phyloP scores from a whole-genome alignment of 2,888 invertebrate species.

The Andrena dorsata region DNA sequence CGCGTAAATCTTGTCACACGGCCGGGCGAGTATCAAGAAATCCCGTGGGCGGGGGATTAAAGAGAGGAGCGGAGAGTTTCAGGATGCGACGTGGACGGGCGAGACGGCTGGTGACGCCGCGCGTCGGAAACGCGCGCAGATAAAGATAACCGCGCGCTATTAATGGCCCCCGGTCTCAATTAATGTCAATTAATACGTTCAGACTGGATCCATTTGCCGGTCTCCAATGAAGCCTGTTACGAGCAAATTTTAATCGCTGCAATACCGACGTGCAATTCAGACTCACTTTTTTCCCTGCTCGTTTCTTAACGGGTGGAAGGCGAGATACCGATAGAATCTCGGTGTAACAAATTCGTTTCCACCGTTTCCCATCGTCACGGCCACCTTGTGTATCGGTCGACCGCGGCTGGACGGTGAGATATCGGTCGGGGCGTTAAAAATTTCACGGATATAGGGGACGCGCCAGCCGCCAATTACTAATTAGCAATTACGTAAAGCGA shows the following conservation, averaged over 20 bases:
- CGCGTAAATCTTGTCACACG: slow-evolving; percentile 3
- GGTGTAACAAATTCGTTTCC: not conserved
- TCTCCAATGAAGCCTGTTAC: slow-evolving; percentile 54
- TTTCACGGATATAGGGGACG: slow-evolving; percentile 24
- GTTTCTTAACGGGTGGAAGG: not conserved
- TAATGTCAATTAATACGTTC: slow-evolving; percentile 69
- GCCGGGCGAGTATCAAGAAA: not conserved
- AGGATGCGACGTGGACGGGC: slow-evolving; percentile 6
- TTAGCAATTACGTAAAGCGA: slow-evolving; percentile 62
- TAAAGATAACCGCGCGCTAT: slow-evolving; percentile 60
- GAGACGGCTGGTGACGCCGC: slow-evolving; percentile 15
- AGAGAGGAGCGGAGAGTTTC: not conserved
- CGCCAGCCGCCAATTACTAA: slow-evolving; percentile 52
- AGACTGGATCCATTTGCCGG: slow-evolving; percentile 54
- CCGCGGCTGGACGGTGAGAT: not conserved
- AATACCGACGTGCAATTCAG: slow-evolving; percentile 25
- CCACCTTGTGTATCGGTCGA: not conserved
- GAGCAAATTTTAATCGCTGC: slow-evolving; percentile 60
- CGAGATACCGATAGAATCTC: not conserved
- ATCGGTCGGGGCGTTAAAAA: slow-evolving; percentile 25
- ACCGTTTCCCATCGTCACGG: no score
- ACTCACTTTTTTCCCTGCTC: slow-evolving; percentile 27
- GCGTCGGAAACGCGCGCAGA: slow-evolving; percentile 52
- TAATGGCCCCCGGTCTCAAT: slow-evolving; percentile 63
- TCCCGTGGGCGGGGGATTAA: not conserved